Evolutionary conservation across 2,888 invertebrate genomes (phyloP), one percentile per base, ranked within the genome.

Genomic region (Drosophila merina): DNA sequence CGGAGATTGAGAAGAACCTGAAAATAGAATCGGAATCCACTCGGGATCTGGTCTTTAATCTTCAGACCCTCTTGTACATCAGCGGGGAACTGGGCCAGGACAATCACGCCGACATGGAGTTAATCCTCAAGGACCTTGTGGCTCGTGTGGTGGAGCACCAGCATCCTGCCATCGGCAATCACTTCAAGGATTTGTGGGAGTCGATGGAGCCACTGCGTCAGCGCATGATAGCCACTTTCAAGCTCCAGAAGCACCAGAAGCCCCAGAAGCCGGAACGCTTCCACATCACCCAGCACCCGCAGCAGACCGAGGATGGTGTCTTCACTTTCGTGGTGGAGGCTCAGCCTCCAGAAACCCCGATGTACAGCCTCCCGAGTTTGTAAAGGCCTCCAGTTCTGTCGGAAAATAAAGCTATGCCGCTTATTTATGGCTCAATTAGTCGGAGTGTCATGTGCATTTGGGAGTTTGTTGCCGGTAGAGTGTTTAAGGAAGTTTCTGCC

Each of bases 21-120:
- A 40, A 30, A 5, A 10, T 84, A 0, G 5, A 52, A 2, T 6
- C 26, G 1, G 51, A 55, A 0, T 6, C 26, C 10, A 73, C 64
- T 0, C 40, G 50, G 0, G 62, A 63, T 10, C 25, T 81, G 8
- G 56, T 85, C 4, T 14, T 73, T 1, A 60, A 60, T 2, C 26
- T 81, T 4, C 79, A 79, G 25, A 79, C 77, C 0, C 4, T 85
- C 0, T 47, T 85, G 1, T 69, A 82, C 25, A 6, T 81, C 3
- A 72, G 52, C 14, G 70, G 60, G 1, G 67, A 74, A 9, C 9
- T 82, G 47, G 60, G 72, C 0, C 31, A 60, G 6, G 59, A 63
- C 9, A 72, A 72, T 8, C 31, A 38, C n/a, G 2, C 20, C n/a
- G 71, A 77, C 4, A 58, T 79, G 48, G 68, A 66, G 8, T 25